Percentiles rank a stretch among this genome's conserved stretches.
Conservation (phyloP, 2,888 invertebrate genomes). For the Odontocolon sp. region DNA sequence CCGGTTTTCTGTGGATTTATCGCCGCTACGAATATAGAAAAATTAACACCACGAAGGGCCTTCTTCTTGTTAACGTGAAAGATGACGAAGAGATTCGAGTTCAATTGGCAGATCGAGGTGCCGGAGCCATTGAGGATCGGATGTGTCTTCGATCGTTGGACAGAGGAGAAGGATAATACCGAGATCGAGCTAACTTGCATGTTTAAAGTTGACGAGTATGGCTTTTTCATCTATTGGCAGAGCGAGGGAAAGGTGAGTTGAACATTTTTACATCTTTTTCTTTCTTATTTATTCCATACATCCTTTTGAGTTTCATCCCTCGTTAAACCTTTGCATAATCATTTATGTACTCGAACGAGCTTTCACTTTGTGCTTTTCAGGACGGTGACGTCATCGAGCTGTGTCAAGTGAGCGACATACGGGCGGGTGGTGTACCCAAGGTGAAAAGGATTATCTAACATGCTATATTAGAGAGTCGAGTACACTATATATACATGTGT, state of each 20-base stretch:
- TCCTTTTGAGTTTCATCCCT: too few relatives aligned
- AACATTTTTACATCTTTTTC: neutral
- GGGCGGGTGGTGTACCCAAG: conserved; percentile 96
- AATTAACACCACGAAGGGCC: too few relatives aligned
- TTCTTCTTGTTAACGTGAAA: conserved; percentile 56
- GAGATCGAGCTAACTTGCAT: conserved; percentile 93
- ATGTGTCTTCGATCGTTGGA: conserved; percentile 97
- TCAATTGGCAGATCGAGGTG: conserved; percentile 98
- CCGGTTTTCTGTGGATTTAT: neutral
- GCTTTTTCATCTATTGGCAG: conserved; percentile 99
- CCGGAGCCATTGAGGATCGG: conserved; percentile 93
- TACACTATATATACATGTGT: too few relatives aligned
- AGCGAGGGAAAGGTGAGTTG: conserved; percentile 92
- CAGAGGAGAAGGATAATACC: conserved; percentile 97
- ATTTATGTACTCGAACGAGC: too few relatives aligned
- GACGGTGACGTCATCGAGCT: conserved; percentile 99
- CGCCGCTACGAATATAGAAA: neutral
- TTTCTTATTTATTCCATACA: too few relatives aligned
- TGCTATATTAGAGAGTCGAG: conserved; percentile 6
- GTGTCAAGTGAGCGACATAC: conserved; percentile 98
- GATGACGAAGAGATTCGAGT: conserved; percentile 99
- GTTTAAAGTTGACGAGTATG: conserved; percentile 98
- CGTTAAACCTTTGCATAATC: too few relatives aligned
- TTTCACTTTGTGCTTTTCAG: conserved; percentile 83
- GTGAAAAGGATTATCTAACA: conserved; percentile 82